Percentiles rank a stretch among this genome's conserved stretches.
phyloP scores from a whole-genome alignment of 1,140 invertebrate species.

The Brachionus asplanchnoidis region DNA sequence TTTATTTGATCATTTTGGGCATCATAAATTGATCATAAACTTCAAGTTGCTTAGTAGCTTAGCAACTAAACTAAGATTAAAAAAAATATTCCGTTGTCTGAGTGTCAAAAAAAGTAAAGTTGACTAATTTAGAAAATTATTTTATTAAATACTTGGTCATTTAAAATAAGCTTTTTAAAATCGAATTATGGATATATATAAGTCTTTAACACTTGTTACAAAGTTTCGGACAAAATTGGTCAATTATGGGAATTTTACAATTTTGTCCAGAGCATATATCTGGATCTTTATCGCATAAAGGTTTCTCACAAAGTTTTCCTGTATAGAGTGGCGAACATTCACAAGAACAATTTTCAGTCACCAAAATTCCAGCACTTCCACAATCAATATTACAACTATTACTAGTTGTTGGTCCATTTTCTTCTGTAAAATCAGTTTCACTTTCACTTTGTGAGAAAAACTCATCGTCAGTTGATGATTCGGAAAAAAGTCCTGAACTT shows the following conservation, averaged over 20 bases:
- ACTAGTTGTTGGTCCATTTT: neutral
- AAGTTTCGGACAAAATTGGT: neutral
- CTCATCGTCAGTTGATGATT: neutral
- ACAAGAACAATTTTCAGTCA: neutral
- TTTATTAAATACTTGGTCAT: neutral
- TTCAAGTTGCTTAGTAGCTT: too few species aligned
- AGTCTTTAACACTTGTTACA: neutral
- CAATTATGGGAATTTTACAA: neutral
- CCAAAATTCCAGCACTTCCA: neutral
- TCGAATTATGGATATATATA: neutral
- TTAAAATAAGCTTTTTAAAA: neutral
- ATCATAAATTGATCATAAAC: too few species aligned
- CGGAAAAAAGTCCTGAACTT: neutral
- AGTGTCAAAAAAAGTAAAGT: too few species aligned
- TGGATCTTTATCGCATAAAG: neutral
- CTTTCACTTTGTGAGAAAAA: neutral
- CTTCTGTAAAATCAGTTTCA: neutral
- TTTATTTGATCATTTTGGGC: too few species aligned
- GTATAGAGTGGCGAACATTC: neutral
- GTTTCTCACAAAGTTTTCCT: neutral
- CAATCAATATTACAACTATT: neutral
- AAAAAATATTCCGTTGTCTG: too few species aligned
- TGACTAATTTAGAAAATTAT: neutral
- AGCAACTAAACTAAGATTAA: too few species aligned
- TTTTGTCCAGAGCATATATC: neutral